Evolutionary conservation across 2,888 invertebrate genomes (phyloP).

Genomic region (Pachydiplax longipennis): DNA sequence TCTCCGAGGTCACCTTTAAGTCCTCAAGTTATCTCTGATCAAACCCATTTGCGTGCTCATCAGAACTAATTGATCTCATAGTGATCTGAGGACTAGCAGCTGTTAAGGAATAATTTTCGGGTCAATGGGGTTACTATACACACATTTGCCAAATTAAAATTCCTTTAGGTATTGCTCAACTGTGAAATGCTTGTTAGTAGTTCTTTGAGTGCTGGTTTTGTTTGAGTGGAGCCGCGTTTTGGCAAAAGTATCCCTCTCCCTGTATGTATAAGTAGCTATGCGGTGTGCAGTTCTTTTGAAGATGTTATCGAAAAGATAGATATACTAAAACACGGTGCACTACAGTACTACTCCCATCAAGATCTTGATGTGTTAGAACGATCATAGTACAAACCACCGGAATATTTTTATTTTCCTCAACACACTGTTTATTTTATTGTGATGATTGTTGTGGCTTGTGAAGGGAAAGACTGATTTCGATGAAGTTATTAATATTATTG

Average conservation of each 20-base stretch:
- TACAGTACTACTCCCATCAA: neutral
- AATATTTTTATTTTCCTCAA: neutral
- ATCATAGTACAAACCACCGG: neutral
- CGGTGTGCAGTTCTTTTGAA: conserved; percentile 3
- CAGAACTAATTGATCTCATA: conserved; percentile 18
- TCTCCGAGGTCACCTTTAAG: neutral
- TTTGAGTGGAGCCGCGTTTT: neutral
- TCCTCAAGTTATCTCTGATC: conserved; percentile 8
- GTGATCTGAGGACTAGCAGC: neutral
- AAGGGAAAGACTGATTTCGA: conserved; percentile 31
- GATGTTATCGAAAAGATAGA: neutral
- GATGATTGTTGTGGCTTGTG: conserved; percentile 27
- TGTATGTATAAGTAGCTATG: neutral
- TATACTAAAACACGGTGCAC: neutral
- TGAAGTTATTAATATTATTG: neutral
- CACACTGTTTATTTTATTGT: neutral
- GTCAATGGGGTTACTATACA: neutral
- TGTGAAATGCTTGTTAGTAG: conserved; percentile 22
- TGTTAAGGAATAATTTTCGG: neutral
- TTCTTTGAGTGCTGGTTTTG: neutral
- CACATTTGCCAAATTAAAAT: conserved; percentile 25
- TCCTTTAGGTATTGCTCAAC: conserved; percentile 21
- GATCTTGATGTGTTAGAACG: neutral
- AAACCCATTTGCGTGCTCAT: neutral
- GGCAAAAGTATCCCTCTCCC: conserved; percentile 9